Base-by-base conservation (phyloP, 2,797 vertebrate species). In the Melanotaenia parkinsoni region DNA sequence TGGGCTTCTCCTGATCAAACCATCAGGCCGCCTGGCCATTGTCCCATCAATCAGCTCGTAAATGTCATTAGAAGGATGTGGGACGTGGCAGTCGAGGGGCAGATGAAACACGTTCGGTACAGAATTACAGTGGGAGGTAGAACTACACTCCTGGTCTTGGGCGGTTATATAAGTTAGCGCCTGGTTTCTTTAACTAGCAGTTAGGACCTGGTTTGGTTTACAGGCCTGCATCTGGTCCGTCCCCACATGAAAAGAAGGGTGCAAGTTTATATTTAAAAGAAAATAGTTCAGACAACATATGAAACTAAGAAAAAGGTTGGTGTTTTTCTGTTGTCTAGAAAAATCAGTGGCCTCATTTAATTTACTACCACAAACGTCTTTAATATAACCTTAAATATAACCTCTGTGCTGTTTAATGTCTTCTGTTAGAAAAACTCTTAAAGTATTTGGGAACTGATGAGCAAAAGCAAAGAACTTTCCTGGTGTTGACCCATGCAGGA, bases 31-130 rank as follows among this genome's bases (percentile, higher is more conserved):
- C 76, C 91, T 92, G 90, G 80, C 54, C 66, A 80, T 76, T 62
- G 85, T 92, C 89, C 80, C 79, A 64, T 86, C 85, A 73, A 35
- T 82, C 91, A 91, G 90, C 83, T 92, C 82, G 62, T 92, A 91
- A 92, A 91, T 72, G 87, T 91, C 88, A 74, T 61, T 3, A 64
- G 58, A 10, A 65, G 77, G 82, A 77, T 61, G 81, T 76, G 74
- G 82, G 81, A 85, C 62, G 63, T 75, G 80, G 83, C 45, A 1
- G 84, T 71, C 26, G 38, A 0, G 32, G 76, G 82, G 64, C 77
- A 64, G 81, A 81, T 77, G 76, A 74, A 85, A 72, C 86, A 22
- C 67, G 79, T 62, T 22, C 64, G 67, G 82, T 18, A 3, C 43
- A 58, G 38, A 79, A 83, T 76, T 70, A 13, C 72, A 60, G 67